Evolutionary conservation across 2,888 invertebrate genomes (phyloP).

Genomic region (Atrina japonica): DNA sequence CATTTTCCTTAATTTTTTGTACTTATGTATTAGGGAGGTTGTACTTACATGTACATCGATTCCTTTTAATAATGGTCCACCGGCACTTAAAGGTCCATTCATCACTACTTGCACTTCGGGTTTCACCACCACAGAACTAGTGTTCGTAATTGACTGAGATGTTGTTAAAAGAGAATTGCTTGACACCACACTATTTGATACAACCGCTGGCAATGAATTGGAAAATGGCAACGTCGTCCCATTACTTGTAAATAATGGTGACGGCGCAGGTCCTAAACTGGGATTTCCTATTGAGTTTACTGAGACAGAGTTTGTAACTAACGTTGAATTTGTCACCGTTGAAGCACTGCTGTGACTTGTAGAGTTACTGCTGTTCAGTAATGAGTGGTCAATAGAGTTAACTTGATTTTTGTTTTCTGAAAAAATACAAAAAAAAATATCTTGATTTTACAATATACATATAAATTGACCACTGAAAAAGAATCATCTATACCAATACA

Average conservation of each 20-base stretch:
- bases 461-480: neutral
- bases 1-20: too few species aligned
- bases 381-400: constrained; percentile 75
- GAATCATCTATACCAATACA: too few species aligned
- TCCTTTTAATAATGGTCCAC: constrained; percentile 73
- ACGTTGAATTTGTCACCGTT: constrained; percentile 63
- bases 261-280: constrained; percentile 83
- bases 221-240: constrained; percentile 43
- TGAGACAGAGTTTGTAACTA: constrained; percentile 72
- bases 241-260: constrained; percentile 74
- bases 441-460: neutral
- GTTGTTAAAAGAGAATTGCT: constrained; percentile 36
- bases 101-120: constrained; percentile 74
- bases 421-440: constrained; percentile 40
- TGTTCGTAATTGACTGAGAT: constrained; percentile 56
- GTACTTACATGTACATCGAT: constrained; percentile 7
- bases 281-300: constrained; percentile 78
- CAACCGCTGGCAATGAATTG: constrained; percentile 38
- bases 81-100: constrained; percentile 82
- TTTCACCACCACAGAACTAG: constrained; percentile 36
- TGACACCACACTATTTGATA: constrained; percentile 42
- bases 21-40: too few species aligned
- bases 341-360: constrained; percentile 79
- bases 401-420: constrained; percentile 75
- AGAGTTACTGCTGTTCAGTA: constrained; percentile 65